Evolutionary conservation across 2,888 invertebrate species (phyloP).

Genomic region (Pristionchus japonicus): DNA sequence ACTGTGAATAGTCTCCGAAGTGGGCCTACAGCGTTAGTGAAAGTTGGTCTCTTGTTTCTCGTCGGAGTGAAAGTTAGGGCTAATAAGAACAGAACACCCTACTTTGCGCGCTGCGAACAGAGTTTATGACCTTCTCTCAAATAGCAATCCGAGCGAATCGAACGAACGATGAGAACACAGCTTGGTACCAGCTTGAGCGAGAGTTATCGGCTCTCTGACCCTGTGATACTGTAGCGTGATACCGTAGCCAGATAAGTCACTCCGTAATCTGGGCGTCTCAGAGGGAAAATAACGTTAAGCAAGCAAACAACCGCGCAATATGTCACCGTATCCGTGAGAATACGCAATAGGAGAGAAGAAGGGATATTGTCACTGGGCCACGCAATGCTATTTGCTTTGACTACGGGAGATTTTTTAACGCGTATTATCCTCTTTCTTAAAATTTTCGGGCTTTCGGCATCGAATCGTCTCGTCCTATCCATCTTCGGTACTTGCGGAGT

Average conservation of each 20-base stretch:
- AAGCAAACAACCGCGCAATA: constrained; percentile 1
- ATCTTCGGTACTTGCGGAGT: too few species aligned
- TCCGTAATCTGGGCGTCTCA: not conserved
- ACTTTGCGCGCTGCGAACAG: not conserved
- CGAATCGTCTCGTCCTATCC: too few species aligned
- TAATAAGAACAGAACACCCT: constrained; percentile 2
- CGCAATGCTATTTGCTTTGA: constrained; percentile 1
- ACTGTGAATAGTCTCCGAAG: not conserved
- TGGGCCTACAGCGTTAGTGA: not conserved
- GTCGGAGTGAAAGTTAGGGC: not conserved
- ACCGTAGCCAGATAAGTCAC: not conserved
- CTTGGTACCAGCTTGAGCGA: not conserved
- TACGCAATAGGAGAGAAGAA: not conserved
- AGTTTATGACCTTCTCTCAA: constrained; percentile 25
- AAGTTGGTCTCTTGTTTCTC: not conserved
- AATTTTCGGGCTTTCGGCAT: too few species aligned
- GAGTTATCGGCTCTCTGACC: too few species aligned
- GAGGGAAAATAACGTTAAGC: not conserved
- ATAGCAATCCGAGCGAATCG: not conserved
- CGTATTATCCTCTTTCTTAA: not conserved
- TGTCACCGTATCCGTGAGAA: not conserved
- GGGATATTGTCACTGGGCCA: not conserved
- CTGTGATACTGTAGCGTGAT: too few species aligned
- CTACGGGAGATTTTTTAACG: not conserved
- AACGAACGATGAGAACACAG: not conserved